Percentiles rank a stretch among this genome's conserved stretches.
Evolutionary conservation across 1,140 invertebrate species (phyloP).

Genomic region (Euura lappo): DNA sequence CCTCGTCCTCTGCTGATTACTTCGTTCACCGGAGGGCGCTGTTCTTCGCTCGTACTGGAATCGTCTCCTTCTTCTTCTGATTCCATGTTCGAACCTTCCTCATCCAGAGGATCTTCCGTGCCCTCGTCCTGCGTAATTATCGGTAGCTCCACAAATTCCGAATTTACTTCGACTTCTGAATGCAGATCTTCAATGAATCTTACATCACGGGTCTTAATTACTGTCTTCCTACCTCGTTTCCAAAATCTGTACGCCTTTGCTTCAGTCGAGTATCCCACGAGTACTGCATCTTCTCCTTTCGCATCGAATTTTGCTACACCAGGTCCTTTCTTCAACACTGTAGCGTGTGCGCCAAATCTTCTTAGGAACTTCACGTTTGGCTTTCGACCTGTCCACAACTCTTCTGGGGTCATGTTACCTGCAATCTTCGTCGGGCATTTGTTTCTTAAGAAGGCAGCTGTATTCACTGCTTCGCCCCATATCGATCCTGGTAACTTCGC

Average conservation of each 20-base stretch:
- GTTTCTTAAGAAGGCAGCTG: slow-evolving; percentile 38
- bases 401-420: slow-evolving; percentile 27
- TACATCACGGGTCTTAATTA: slow-evolving; percentile 39
- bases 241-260: slow-evolving; percentile 40
- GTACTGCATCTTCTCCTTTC: slow-evolving; percentile 35
- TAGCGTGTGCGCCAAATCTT: slow-evolving; percentile 38
- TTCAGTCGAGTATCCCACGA: slow-evolving; percentile 40
- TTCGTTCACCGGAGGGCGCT: not conserved
- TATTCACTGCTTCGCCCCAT: slow-evolving; percentile 51
- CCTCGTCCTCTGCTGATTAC: slow-evolving; percentile 4
- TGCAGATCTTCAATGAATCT: slow-evolving; percentile 38
- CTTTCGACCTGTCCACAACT: slow-evolving; percentile 26
- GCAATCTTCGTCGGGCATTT: slow-evolving; percentile 11
- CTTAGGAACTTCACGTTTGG: slow-evolving; percentile 29
- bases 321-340: slow-evolving; percentile 31
- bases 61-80: slow-evolving; percentile 5
- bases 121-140: slow-evolving; percentile 31
- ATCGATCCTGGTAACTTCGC: slow-evolving; percentile 27
- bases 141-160: slow-evolving; percentile 33
- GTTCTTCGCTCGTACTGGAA: not conserved
- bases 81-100: slow-evolving; percentile 22
- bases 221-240: slow-evolving; percentile 32
- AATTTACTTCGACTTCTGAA: slow-evolving; percentile 31
- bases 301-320: slow-evolving; percentile 34
- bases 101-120: slow-evolving; percentile 37